phyloP scores from a whole-genome alignment of 1,140 invertebrate species.

The Chrysomallon squamiferum region DNA sequence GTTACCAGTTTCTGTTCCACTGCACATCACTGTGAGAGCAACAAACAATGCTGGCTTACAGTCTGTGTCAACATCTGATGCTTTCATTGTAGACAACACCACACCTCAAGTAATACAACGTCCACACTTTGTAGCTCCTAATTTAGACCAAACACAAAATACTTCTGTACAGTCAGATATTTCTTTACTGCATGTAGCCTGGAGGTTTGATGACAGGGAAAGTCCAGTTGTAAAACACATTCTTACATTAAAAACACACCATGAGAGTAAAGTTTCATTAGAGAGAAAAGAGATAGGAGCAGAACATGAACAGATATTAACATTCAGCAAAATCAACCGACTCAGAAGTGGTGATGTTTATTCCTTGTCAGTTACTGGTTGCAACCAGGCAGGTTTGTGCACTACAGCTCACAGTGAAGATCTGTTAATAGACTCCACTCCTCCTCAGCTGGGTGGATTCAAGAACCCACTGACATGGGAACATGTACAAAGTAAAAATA shows the following conservation, averaged over 20 bases:
- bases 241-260: slow-evolving; percentile 21
- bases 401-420: slow-evolving; percentile 9
- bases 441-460: slow-evolving; percentile 34
- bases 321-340: neutral
- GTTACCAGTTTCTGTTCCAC: slow-evolving; percentile 11
- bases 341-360: slow-evolving; percentile 34
- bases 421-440: slow-evolving; percentile 32
- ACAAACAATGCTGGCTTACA: slow-evolving; percentile 26
- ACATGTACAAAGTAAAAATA: neutral
- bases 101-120: slow-evolving; percentile 5
- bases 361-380: slow-evolving; percentile 26
- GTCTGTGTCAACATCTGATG: slow-evolving; percentile 15
- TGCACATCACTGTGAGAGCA: slow-evolving; percentile 31
- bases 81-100: slow-evolving; percentile 25
- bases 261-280: neutral
- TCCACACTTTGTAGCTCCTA: neutral
- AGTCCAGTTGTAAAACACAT: slow-evolving; percentile 32
- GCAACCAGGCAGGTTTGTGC: slow-evolving; percentile 41
- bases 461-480: slow-evolving; percentile 24
- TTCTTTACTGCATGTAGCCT: slow-evolving; percentile 24
- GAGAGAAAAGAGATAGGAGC: neutral
- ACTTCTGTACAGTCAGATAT: slow-evolving; percentile 22
- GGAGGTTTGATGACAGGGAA: slow-evolving; percentile 35
- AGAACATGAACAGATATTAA: neutral
- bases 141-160: neutral